These are phyloP conservation scores for Rhingia campestris DNA, from an alignment of 2,888 invertebrate species.

Conservation along the genomic window DNA sequence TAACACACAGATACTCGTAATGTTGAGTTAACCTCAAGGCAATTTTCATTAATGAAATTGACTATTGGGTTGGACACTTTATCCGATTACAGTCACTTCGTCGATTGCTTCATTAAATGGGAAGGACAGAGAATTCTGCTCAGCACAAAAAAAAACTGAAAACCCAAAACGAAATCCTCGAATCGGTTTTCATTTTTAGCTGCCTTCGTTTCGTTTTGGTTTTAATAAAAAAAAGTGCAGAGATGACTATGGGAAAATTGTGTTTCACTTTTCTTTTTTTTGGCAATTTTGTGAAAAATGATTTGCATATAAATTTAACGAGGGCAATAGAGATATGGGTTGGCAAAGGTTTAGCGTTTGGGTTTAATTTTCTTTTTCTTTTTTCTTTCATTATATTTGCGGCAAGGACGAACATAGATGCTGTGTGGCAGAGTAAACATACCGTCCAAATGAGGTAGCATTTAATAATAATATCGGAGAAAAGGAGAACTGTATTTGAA, in stretches of 20 bases:
- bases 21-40: slow-evolving; percentile 45
- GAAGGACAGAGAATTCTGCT: background rate
- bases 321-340: slow-evolving; percentile 17
- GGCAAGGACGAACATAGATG: slow-evolving; percentile 3
- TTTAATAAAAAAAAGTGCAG: slow-evolving; percentile 34
- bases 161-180: slow-evolving; percentile 22
- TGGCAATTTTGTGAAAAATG: slow-evolving; percentile 45
- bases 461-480: slow-evolving; percentile 19
- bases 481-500: slow-evolving; percentile 35
- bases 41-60: slow-evolving; percentile 69
- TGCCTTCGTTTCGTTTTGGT: slow-evolving; percentile 19
- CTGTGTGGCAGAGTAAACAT: slow-evolving; percentile 14
- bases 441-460: slow-evolving; percentile 31
- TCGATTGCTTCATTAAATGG: slow-evolving; percentile 61
- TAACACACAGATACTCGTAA: slow-evolving; percentile 19
- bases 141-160: background rate
- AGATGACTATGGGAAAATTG: slow-evolving; percentile 45
- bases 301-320: slow-evolving; percentile 70
- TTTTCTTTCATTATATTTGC: background rate
- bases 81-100: slow-evolving; percentile 64
- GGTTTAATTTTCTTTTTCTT: slow-evolving; percentile 4
- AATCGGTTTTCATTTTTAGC: slow-evolving; percentile 47
- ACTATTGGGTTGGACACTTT: slow-evolving; percentile 65
- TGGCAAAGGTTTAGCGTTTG: slow-evolving; percentile 39
- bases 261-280: slow-evolving; percentile 14